Base-by-base conservation (phyloP, 2,113 vertebrate genomes). In the Procavia capensis region DNA sequence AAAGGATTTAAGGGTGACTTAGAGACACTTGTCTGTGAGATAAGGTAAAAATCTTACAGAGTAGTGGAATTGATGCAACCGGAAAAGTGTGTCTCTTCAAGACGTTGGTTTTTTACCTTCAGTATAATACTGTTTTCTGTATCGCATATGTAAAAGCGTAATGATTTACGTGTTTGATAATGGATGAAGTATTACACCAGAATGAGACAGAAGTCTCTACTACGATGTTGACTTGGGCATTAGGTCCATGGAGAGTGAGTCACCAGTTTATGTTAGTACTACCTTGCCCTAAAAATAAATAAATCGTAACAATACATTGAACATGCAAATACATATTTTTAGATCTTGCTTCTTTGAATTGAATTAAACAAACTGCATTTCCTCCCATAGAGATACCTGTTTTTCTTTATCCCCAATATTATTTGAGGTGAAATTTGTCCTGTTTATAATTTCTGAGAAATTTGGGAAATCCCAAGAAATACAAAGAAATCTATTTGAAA, bases 31-130 rank as follows among this genome's bases (percentile, higher is more conserved):
- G n/a, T 82, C 47, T 89, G 68, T 79, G 89, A 91, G 45, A 88
- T 85, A 91, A 93, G 17, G 61, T 90, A 87, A 84, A 85, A 90
- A 57, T 85, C 85, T 83, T 68, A 81, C 79, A 76, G 45, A 90
- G 17, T 79, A 66, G 36, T 95, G 24, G 41, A 90, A 91, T 94
- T 93, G 29, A 43, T 78, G 4, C 47, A 94, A 70, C 92, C 84
- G 95, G 94, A 95, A 97, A 95, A 96, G 87, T 50, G 85, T 75
- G 88, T 92, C 47, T 90, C 95, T 94, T 97, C 45, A 95, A 98
- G 95, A 63, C 29, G 61, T 75, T 95, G 94, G 66, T 86, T 83
- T 92, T 96, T 16, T 68, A 34, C 20, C 50, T 98, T 84, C 31
- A 92, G 94, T 43, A 76, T 82, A 97, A 97, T 97, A 36, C 31